Evolutionary conservation across 2,888 invertebrate genomes (phyloP).

Genomic region (Limnephilus auricula): DNA sequence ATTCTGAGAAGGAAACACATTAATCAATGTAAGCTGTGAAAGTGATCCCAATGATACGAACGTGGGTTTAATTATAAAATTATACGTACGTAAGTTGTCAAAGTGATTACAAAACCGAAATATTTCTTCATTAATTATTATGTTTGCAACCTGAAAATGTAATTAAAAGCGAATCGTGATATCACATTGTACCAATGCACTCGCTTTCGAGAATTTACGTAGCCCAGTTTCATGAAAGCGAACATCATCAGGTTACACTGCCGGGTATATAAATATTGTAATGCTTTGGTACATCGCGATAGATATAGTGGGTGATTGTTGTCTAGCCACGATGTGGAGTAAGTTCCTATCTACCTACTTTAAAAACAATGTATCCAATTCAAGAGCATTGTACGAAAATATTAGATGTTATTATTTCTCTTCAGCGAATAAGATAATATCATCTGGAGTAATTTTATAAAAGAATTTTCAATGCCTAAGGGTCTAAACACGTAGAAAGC

Average conservation of each 20-base stretch:
- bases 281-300: not conserved
- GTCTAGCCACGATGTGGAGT: too few relatives aligned
- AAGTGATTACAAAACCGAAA: not conserved
- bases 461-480: too few relatives aligned
- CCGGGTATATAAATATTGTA: not conserved
- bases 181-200: constrained; percentile 8
- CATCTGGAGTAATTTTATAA: too few relatives aligned
- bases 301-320: not conserved
- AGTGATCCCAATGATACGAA: not conserved
- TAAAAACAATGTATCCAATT: too few relatives aligned
- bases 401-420: too few relatives aligned
- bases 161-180: constrained; percentile 35
- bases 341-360: too few relatives aligned
- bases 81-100: not conserved
- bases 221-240: not conserved
- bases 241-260: not conserved
- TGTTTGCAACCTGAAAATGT: constrained; percentile 28
- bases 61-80: not conserved
- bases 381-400: too few relatives aligned
- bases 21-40: not conserved
- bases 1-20: not conserved
- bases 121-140: constrained; percentile 22
- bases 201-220: constrained; percentile 17
- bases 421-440: too few relatives aligned
- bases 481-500: too few relatives aligned